Conservation (phyloP, 2,113 vertebrate species). For the Phalacrocorax carbo region DNA sequence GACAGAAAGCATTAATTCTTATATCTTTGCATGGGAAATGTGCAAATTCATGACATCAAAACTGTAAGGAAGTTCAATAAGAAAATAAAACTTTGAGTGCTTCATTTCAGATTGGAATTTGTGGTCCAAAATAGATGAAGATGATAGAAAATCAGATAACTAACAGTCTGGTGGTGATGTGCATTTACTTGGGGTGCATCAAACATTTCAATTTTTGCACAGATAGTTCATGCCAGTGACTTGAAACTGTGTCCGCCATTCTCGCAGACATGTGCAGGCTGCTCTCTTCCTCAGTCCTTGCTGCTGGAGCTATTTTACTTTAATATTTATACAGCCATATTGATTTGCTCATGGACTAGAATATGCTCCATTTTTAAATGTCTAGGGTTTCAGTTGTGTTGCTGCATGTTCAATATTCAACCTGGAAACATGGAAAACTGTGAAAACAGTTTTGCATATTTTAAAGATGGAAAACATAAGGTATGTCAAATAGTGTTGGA, state of each 20-base stretch:
- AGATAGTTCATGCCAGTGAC: not conserved
- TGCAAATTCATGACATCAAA: not conserved
- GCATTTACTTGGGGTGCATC: not conserved
- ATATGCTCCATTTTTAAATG: not conserved
- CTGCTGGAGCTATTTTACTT: not conserved
- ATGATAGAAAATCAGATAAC: not conserved
- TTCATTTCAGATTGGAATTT: not conserved
- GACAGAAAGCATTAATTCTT: not conserved
- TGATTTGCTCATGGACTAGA: not conserved
- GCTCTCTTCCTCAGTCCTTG: not conserved
- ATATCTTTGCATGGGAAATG: not conserved
- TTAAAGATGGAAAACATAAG: not conserved
- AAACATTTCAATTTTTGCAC: not conserved
- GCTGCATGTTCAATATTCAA: not conserved
- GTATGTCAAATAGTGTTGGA: not conserved
- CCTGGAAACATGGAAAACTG: not conserved
- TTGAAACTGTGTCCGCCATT: not conserved
- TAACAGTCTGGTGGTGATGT: not conserved
- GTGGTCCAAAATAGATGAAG: not conserved
- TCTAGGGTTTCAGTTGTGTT: not conserved
- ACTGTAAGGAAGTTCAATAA: not conserved
- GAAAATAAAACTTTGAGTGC: not conserved
- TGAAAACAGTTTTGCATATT: not conserved
- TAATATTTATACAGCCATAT: not conserved
- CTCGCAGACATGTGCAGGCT: not conserved